Evolutionary conservation across 2,797 vertebrate species (phyloP).

Genomic region (Iguana delicatissima): DNA sequence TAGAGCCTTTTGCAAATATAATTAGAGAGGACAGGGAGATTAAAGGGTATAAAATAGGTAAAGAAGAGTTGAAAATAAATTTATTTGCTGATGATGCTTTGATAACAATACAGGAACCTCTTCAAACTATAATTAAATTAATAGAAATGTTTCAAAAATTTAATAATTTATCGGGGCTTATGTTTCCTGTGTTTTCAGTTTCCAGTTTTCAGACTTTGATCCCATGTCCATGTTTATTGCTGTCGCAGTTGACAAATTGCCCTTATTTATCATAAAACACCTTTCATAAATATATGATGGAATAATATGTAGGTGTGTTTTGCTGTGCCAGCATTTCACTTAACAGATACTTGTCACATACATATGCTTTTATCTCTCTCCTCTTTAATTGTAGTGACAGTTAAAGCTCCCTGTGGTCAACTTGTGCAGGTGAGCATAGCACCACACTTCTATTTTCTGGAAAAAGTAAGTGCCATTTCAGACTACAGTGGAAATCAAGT

Average conservation of each 20-base stretch:
- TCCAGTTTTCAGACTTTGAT: slow-evolving; percentile 38
- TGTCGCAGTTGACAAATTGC: slow-evolving; percentile 51
- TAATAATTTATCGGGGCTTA: too few relatives aligned
- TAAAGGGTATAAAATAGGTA: too few relatives aligned
- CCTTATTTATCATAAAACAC: slow-evolving; percentile 58
- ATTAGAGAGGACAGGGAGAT: too few relatives aligned
- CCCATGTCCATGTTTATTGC: slow-evolving; percentile 22
- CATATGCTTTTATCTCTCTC: not conserved
- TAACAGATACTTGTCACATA: too few relatives aligned
- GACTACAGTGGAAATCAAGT: not conserved
- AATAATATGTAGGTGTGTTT: slow-evolving; percentile 64
- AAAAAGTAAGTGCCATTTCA: too few relatives aligned
- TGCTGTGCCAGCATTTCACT: not conserved
- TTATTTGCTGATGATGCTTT: too few relatives aligned
- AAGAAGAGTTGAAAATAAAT: too few relatives aligned
- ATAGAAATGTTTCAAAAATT: too few relatives aligned
- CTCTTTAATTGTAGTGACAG: not conserved
- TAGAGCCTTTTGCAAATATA: too few relatives aligned
- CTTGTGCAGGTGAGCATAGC: not conserved
- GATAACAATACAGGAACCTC: too few relatives aligned
- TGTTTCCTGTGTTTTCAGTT: too few relatives aligned
- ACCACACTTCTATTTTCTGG: not conserved
- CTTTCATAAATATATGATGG: slow-evolving; percentile 54
- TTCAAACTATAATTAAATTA: too few relatives aligned
- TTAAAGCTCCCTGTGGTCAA: not conserved